phyloP scores from a whole-genome alignment of 2,113 vertebrate genomes.

The Boulengeromyrus knoepffleri region DNA sequence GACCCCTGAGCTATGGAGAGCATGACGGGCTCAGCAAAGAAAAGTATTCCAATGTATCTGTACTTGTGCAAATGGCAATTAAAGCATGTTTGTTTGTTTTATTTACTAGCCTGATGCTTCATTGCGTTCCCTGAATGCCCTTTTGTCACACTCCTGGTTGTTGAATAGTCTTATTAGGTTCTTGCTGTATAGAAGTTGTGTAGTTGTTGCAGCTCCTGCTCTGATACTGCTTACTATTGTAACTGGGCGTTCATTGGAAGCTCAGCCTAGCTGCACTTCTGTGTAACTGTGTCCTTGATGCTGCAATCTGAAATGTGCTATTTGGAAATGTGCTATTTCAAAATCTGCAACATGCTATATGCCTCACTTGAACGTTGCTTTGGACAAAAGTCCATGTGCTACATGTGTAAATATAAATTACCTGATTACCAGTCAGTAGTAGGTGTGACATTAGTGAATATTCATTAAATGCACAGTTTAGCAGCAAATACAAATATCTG shows the following conservation, averaged over 20 bases:
- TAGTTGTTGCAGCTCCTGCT: neutral
- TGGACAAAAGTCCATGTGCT: no score
- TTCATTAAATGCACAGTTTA: neutral
- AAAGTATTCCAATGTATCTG: no score
- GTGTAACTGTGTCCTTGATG: neutral
- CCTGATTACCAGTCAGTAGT: no score
- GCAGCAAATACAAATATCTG: neutral
- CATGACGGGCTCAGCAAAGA: no score
- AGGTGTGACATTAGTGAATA: no score
- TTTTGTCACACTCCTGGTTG: neutral
- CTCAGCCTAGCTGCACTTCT: neutral
- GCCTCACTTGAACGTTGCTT: no score
- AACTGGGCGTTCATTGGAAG: neutral
- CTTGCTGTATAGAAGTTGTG: neutral
- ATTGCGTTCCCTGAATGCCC: neutral
- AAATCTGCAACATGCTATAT: neutral
- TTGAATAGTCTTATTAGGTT: neutral
- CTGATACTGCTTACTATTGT: neutral
- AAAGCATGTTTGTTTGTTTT: no score
- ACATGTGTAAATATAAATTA: no score
- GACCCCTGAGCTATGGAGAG: no score
- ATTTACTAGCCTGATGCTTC: neutral
- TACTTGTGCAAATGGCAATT: no score
- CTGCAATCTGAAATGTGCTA: neutral
- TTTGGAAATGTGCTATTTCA: no score